Evolutionary conservation across 2,888 invertebrate species (phyloP), one percentile per base, ranked within the genome.

Genomic region (Sylvicola cinctus): DNA sequence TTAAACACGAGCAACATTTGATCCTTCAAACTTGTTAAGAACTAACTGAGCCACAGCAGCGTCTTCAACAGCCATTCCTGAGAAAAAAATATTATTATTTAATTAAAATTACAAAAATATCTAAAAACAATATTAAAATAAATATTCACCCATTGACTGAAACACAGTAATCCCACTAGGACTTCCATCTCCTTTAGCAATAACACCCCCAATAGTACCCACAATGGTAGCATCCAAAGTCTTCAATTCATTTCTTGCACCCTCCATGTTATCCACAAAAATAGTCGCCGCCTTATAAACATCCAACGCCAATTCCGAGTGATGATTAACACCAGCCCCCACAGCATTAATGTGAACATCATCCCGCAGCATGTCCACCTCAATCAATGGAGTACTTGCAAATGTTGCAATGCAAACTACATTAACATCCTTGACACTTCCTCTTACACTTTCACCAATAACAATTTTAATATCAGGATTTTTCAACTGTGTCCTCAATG

Each of bases 281-380:
- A 72, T 55, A 10, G 52, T 46, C 2, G 62, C 49, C 13, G 50
- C 46, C 35, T 47, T 49, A 50, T 72, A 70, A 20, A 70, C 49
- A 12, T 61, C 58, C 10, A 55, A 47, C 3, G 60, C 57, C 13
- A 74, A 45, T 49, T 74, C 73, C 3, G 51, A 51, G 38, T 52
- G 60, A 44, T 64, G 64, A 48, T 43, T 55, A 40, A 29, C 46
- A 38, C 57, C 65, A 12, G 66, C 68, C 11, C 73, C 72, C 30
- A 74, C 62, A 41, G 68, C 68, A 51, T 73, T 74, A 16, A 74
- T 65, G 47, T 73, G 72, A 4, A 62, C 62, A 26, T 64, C 61
- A 7, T 49, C 43, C 45, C 63, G 64, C 3, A 70, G 48, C 64
- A 68, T 67, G 16, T 55, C 51, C 3, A 46, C 45, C 26, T 56